Conservation (phyloP, 1,140 invertebrate genomes). For the Ctenoplectra terminalis region DNA sequence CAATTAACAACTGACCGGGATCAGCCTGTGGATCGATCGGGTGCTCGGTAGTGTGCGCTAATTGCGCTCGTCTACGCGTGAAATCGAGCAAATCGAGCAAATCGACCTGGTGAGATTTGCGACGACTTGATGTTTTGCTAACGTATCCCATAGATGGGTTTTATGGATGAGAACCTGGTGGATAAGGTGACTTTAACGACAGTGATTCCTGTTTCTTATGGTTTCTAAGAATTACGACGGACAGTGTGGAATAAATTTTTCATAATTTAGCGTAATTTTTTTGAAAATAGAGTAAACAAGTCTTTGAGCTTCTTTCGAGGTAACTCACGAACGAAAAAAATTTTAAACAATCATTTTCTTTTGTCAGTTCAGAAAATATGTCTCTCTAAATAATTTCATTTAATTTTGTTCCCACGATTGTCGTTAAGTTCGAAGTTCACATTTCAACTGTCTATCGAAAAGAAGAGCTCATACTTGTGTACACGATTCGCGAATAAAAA, state of each 20-base stretch:
- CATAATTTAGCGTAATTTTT: background rate
- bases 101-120: background rate
- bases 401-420: too few species aligned
- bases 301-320: too few species aligned
- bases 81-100: constrained; percentile 37
- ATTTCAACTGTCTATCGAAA: too few species aligned
- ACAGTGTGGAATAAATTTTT: background rate
- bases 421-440: too few species aligned
- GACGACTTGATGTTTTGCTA: background rate
- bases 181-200: background rate
- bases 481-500: too few species aligned
- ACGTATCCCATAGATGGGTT: background rate
- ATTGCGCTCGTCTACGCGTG: constrained; percentile 37
- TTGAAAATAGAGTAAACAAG: background rate
- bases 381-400: too few species aligned
- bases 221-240: background rate
- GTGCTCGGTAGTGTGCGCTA: background rate
- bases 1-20: background rate
- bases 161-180: background rate
- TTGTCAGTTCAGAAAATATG: too few species aligned
- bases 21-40: constrained; percentile 1
- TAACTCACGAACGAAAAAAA: too few species aligned
- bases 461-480: too few species aligned
- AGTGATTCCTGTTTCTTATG: background rate
- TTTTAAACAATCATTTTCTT: too few species aligned